Evolutionary conservation across 1,140 invertebrate genomes (phyloP).

Genomic region (Zophobas atratus): DNA sequence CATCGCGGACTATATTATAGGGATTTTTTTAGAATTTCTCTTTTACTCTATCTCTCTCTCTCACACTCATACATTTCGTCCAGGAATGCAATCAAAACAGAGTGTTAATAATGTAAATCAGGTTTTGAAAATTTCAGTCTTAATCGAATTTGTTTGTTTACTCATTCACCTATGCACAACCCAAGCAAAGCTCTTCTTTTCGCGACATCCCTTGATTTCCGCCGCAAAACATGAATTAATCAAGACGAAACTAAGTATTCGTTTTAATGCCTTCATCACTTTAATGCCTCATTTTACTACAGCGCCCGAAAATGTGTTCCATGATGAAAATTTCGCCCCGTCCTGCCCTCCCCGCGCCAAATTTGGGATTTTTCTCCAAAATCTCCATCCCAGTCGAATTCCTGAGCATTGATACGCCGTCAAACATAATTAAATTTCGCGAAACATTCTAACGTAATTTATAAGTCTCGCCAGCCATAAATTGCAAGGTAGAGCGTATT

Average conservation of each 20-base stretch:
- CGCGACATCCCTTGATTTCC: too few relatives aligned
- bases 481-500: constrained; percentile 50
- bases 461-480: constrained; percentile 43
- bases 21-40: too few relatives aligned
- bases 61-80: too few relatives aligned
- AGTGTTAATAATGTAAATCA: too few relatives aligned
- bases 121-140: too few relatives aligned
- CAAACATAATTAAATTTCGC: constrained; percentile 44
- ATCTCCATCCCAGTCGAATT: not conserved
- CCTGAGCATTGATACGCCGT: constrained; percentile 7
- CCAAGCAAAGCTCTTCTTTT: too few relatives aligned
- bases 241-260: not conserved
- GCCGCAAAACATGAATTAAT: not conserved
- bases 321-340: not conserved
- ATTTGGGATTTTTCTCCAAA: constrained; percentile 4
- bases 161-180: too few relatives aligned
- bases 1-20: too few relatives aligned
- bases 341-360: not conserved
- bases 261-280: not conserved
- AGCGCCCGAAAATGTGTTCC: too few relatives aligned
- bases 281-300: not conserved
- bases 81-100: too few relatives aligned
- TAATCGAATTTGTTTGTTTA: too few relatives aligned
- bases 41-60: too few relatives aligned
- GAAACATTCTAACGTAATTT: constrained; percentile 38